Base-by-base conservation (phyloP, 2,888 invertebrate genomes). In the Synanthedon andrenaeformis region DNA sequence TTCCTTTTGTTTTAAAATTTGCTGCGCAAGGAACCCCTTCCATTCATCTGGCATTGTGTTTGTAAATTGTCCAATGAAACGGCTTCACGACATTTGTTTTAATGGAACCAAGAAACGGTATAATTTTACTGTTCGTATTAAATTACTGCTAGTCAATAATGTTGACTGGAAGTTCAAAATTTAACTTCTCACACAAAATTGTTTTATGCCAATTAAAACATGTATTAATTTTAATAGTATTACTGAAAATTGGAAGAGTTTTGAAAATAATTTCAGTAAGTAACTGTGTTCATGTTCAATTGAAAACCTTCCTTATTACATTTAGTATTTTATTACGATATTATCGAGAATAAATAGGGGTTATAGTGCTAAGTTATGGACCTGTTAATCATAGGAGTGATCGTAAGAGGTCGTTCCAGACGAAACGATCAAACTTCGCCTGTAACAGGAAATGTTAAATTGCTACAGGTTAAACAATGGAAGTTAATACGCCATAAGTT, bases 401-500 rank as follows among this genome's bases (percentile, higher is more conserved):
- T 68, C 63, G 61, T 53, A 14, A 59, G 59, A 57, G 62, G 63
- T 59, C 62, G 58, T 61, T 63, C 57, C 57, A 55, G 60, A 54
- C 54, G 54, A 61, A 74, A 76, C 67, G 72, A 69, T 71, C 69
- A 60, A 79, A 81, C 61, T 81, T 81, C 61, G 59, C 57, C 69
- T 64, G 74, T 81, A 73, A 78, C 64, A 59, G 64, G n/a, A 45
- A 14, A n/a, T 14, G 45, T 45, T 35, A 35, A 35, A 35, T 35
- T 35, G 35, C 8, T 35, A 35, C 35, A 35, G 35, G 35, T 35
- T 35, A 35, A 10, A 35, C 35, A 35, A 35, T 2, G 10, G 10
- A 35, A 35, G 6, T 8, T 35, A 6, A 2, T 23, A 3, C 35
- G 35, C 8, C 23, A 23, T 23, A 23, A 19, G 3, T 3, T 3